Conservation (phyloP, 2,113 vertebrate genomes). For the Camelus dromedarius region DNA sequence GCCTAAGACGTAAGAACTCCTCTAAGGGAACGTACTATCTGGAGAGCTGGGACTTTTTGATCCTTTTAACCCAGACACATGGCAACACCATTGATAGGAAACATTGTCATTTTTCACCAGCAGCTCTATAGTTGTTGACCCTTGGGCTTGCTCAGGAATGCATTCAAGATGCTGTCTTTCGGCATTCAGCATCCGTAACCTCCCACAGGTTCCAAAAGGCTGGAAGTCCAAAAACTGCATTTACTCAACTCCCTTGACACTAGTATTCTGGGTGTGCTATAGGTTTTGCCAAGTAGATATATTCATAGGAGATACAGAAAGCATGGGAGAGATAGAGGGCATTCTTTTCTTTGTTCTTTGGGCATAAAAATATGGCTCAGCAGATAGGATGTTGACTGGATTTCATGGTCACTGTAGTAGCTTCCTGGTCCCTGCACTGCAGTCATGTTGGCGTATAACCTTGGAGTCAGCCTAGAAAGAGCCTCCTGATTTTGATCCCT, state of each 20-base stretch:
- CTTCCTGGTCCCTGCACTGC: neutral
- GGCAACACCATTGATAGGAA: neutral
- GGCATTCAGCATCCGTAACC: neutral
- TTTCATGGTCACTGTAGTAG: neutral
- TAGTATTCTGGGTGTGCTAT: neutral
- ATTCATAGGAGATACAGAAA: neutral
- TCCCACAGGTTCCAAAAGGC: neutral
- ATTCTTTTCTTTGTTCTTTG: neutral
- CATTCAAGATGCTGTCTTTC: neutral
- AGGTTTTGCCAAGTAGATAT: neutral
- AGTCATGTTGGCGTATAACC: neutral
- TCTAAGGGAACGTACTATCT: neutral
- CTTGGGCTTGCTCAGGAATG: neutral
- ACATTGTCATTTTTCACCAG: neutral
- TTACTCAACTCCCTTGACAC: neutral
- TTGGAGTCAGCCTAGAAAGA: neutral
- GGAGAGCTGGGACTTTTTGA: neutral
- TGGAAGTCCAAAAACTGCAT: neutral
- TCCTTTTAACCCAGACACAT: neutral
- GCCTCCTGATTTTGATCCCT: neutral
- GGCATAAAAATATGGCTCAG: neutral
- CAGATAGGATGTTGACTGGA: neutral
- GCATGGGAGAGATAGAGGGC: neutral
- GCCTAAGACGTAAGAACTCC: neutral
- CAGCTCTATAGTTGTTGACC: neutral